phyloP scores from a whole-genome alignment of 2,888 invertebrate genomes.

The Philhelius pedissequus region DNA sequence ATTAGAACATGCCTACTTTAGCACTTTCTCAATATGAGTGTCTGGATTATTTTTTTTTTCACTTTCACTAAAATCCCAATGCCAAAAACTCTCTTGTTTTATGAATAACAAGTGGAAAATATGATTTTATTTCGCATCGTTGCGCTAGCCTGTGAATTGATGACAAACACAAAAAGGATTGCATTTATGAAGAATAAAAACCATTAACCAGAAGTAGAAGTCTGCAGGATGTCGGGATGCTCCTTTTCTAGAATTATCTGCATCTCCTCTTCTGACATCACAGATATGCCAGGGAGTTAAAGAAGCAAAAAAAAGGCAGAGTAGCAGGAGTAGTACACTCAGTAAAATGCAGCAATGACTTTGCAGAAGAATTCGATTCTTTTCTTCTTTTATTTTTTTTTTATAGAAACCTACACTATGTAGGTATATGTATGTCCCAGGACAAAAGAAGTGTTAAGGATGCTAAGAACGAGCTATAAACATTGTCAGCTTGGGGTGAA shows the following conservation, averaged over 20 bases:
- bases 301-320: background rate
- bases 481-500: constrained; percentile 27
- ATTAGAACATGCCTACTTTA: background rate
- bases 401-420: background rate
- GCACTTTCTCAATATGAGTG: background rate
- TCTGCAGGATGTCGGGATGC: background rate
- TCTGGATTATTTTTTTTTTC: constrained; percentile 17
- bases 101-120: constrained; percentile 51
- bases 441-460: constrained; percentile 34
- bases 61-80: constrained; percentile 6
- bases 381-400: background rate
- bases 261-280: constrained; percentile 14
- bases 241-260: constrained; percentile 39
- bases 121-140: constrained; percentile 39
- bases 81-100: constrained; percentile 21
- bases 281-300: background rate
- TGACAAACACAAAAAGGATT: constrained; percentile 1
- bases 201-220: background rate
- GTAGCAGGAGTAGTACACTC: background rate
- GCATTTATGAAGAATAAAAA: background rate
- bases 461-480: constrained; percentile 22
- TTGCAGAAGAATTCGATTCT: constrained; percentile 30
- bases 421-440: background rate
- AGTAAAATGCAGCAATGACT: constrained; percentile 19
- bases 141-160: background rate